Base-by-base conservation (phyloP, 2,113 vertebrate species). In the Campylomormyrus tamandua region DNA sequence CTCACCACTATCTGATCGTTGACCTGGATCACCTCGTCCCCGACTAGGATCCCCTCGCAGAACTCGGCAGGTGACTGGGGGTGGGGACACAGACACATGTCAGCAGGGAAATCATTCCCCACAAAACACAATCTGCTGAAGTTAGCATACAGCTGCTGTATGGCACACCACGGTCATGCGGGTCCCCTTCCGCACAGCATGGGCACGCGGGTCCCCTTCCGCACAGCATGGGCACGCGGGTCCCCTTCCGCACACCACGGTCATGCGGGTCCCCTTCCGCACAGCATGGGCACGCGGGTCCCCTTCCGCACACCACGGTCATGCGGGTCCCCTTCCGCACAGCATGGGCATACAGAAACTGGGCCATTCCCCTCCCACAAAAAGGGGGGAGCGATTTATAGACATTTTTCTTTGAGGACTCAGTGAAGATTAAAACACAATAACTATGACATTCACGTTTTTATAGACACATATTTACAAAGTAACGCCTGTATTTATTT, bases 1-100 rank as follows among this genome's bases (percentile, higher is more conserved):
- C 98, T 98, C 93, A 99, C 98, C 97, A 99, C 98, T 13, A 98
- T 97, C 93, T 98, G 98, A 92, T 96, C 95, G 0, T 99, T 98
- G 93, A 99, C 96, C 94, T 99, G 96, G 91, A 99, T 93, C 3
- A 99, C 97, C 93, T 99, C 98, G 8, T 99, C 98, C 48, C 98
- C 98, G 0, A 96, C 96, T 89, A 98, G 93, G 91, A 99, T 93
- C 87, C 92, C 95, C 17, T 94, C 93, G 77, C 56, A 93, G 0
- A 94, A 92, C 31, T 95, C 94, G 46, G 90, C 46, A 21, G 93
- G 92, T 6, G 90, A 94, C 95, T 97, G 91, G 27, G 27, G 35
- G 35, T 42, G 39, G 48, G 5, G 49, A 39, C 42, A 3, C 86
- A 21, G 31, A 83, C 5, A 27, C 5, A 17, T 62, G 13, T n/a